phyloP scores from a whole-genome alignment of 2,797 vertebrate genomes.

The Dendrocincla fuliginosa region DNA sequence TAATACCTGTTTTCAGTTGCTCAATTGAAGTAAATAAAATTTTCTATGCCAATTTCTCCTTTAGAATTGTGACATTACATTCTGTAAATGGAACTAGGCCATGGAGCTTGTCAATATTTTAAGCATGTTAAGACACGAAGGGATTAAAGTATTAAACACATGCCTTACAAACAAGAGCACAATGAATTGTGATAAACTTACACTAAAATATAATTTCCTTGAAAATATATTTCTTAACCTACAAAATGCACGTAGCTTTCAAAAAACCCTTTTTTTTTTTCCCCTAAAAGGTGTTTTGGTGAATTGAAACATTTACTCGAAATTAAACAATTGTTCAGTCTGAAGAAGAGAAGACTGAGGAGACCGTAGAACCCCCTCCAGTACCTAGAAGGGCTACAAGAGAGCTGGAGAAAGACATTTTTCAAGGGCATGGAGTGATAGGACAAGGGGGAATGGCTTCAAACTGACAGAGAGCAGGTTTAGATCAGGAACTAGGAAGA shows the following conservation, averaged over 20 bases:
- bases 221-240: background rate
- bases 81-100: conserved; percentile 27
- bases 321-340: background rate
- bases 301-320: background rate
- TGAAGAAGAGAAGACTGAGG: background rate
- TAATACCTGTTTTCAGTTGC: background rate
- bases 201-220: background rate
- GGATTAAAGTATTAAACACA: conserved; percentile 24
- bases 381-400: background rate
- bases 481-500: background rate
- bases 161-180: background rate
- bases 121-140: conserved; percentile 20
- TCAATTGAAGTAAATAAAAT: background rate
- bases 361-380: background rate
- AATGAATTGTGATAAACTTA: background rate
- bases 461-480: background rate
- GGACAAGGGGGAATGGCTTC: background rate
- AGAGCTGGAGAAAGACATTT: accelerated
- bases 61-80: background rate
- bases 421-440: background rate
- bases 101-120: conserved; percentile 24
- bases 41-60: background rate
- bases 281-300: background rate
- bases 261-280: background rate
- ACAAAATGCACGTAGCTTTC: background rate